Base-by-base conservation (phyloP, 30 jellyfish, hydroid and myxozoan species). In the Hydractinia echinata region DNA sequence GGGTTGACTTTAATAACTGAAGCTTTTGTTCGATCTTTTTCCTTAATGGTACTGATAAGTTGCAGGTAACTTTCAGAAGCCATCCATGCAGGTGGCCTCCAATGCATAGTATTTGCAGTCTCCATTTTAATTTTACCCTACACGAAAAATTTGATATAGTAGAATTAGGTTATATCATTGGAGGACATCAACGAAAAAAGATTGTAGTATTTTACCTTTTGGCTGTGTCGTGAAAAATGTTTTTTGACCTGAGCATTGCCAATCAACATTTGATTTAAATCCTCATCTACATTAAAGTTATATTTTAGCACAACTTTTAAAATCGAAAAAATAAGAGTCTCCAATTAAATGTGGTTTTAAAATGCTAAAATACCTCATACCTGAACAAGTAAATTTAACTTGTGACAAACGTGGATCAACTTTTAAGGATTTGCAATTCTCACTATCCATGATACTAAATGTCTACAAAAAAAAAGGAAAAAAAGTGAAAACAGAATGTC, bases 81-180 rank as follows among this genome's bases (percentile, higher is more conserved):
- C 61, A 55, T 16, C 83, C 83, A 74, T 18, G 68, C 15, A 8
- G 83, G 83, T 4, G 66, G 66, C 61, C 14, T 74, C 83, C 83
- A 74, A 50, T 74, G 62, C 68, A 53, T 48, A 30, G 50, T 48
- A 30, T 48, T 10, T 10, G 14, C 15, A 44, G 51, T 74, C n/a
- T 54, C 50, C 51, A 49, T 74, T 48, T 21, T 49, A 21, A 48
- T 9, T 4, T 49, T 19, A 18, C 54, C 83, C 83, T 74, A 14
- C 30, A 72, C 0, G 7, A 44, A 10, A 72, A 11, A 11, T n/a
- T 1, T 18, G n/a, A 72, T 5, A 52, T 7, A 1, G 4, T 18
- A 72, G n/a, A 7, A 72, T 30, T 48, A 72, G 19, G n/a, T 18
- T 64, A 7, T 6, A 64, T 51, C 74, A 64, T 64, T 30, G 74